Evolutionary conservation across 2,113 vertebrate genomes (phyloP), one percentile per base, ranked within the genome.

Genomic region (Corythoichthys haematopterus): DNA sequence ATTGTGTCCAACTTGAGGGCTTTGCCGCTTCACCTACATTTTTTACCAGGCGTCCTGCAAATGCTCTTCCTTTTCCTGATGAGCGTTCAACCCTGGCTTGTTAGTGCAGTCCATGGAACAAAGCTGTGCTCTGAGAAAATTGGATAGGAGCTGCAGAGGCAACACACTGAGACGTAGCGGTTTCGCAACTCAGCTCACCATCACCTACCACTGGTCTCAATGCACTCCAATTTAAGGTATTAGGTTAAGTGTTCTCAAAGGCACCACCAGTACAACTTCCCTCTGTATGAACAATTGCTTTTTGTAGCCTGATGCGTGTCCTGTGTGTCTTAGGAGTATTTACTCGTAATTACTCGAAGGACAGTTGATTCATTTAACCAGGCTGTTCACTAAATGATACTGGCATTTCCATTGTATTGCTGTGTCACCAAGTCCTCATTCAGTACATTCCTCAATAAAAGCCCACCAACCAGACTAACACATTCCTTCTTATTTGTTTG

Each of bases 1-100:
- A 84, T 87, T 84, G 83, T 89, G 83, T 80, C 81, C 83, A 83
- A 81, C 78, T 84, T 75, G 53, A 82, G 80, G 76, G 74, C 80
- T 78, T 72, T 72, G 76, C 78, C 66, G 67, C 84, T 74, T 57
- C 74, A 79, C 38, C 40, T 45, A 45, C 20, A 62, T 62, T 14
- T 61, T 16, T 46, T 57, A 36, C 33, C 40, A 46, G 43, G 10
- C 40, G n/a, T 62, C 60, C 40, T 33, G 40, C 36, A 12, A 46
- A 62, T 45, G 11, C 11, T 36, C 45, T 46, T 12, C 43, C 43
- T 28, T 46, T 33, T 62, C 60, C 40, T 46, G 60, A 62, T 33
- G 60, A 62, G 40, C 28, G 60, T 46, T 28, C 40, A 62, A 43
- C 40, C 3, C 11, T 3, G 60, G 40, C 60, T 62, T 62, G 43